Percentiles rank a stretch among this genome's conserved stretches.
These are phyloP conservation scores for Amia ocellicauda DNA, from an alignment of 2,113 vertebrate species.

Conservation along the genomic window DNA sequence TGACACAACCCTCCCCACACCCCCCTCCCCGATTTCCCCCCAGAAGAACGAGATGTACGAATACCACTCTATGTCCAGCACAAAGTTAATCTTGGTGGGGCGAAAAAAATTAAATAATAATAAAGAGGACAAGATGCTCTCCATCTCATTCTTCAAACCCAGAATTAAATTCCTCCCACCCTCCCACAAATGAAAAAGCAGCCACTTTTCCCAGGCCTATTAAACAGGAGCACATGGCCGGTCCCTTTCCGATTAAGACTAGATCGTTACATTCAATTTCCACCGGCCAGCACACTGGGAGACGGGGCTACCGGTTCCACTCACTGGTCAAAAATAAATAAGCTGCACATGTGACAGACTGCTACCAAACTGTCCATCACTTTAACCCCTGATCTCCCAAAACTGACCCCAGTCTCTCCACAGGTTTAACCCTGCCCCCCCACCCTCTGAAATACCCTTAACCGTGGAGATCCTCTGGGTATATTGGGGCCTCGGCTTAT, in stretches of 20 bases:
- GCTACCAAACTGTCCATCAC: slow-evolving; percentile 58
- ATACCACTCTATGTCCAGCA: slow-evolving; percentile 25
- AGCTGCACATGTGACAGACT: slow-evolving; percentile 38
- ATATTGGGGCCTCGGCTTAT: too few species aligned
- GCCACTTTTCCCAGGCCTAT: too few species aligned
- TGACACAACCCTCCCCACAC: slow-evolving; percentile 56
- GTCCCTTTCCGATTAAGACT: too few species aligned
- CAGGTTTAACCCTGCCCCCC: too few species aligned
- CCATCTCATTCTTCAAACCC: slow-evolving; percentile 59
- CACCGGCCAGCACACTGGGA: too few species aligned
- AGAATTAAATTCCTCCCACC: slow-evolving; percentile 22
- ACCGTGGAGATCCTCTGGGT: too few species aligned
- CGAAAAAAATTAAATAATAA: too few species aligned
- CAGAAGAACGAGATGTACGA: slow-evolving; percentile 59
- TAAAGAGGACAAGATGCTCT: slow-evolving; percentile 54
- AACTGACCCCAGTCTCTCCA: too few species aligned
- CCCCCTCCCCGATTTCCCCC: slow-evolving; percentile 37
- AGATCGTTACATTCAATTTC: too few species aligned
- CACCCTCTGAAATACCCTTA: too few species aligned
- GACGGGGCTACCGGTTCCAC: slow-evolving; percentile 26
- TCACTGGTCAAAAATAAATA: slow-evolving; percentile 17
- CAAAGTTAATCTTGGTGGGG: slow-evolving; percentile 13
- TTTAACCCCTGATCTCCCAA: slow-evolving; percentile 40
- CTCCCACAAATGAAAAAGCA: too few species aligned
- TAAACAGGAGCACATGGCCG: too few species aligned